Evolutionary conservation across 1,140 invertebrate species (phyloP).

Genomic region (Sipha flava): DNA sequence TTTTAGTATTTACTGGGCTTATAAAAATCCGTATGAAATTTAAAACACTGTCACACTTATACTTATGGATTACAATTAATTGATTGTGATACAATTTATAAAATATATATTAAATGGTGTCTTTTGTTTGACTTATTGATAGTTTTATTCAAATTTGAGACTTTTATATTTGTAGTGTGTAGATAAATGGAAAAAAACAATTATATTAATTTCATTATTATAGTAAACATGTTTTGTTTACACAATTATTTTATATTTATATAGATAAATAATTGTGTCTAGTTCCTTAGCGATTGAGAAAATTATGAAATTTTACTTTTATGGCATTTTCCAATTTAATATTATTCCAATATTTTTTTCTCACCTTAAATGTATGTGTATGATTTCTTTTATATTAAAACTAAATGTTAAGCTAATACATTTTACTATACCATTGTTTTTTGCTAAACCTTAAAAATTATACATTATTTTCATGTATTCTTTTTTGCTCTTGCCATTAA

Average conservation of each 20-base stretch:
- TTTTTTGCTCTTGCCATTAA: neutral
- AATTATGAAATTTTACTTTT: neutral
- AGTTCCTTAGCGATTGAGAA: neutral
- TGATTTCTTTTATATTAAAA: neutral
- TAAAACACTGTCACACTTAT: neutral
- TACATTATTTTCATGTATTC: neutral
- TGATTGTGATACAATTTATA: neutral
- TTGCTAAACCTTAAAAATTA: neutral
- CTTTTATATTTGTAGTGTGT: neutral
- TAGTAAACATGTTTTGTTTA: neutral
- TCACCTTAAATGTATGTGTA: neutral
- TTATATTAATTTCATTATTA: neutral
- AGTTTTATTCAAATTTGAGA: neutral
- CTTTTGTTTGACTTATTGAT: neutral
- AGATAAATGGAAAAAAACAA: neutral
- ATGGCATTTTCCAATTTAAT: neutral
- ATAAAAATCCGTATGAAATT: neutral
- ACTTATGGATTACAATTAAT: neutral
- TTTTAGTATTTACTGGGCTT: neutral
- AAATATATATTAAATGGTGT: neutral
- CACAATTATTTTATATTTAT: neutral
- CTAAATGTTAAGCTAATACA: neutral
- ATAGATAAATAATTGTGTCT: neutral
- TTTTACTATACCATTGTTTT: neutral
- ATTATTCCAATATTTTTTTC: conserved; percentile 4